Evolutionary conservation across 2,888 invertebrate genomes (phyloP).

Genomic region (Caenorhabditis sulstoni): DNA sequence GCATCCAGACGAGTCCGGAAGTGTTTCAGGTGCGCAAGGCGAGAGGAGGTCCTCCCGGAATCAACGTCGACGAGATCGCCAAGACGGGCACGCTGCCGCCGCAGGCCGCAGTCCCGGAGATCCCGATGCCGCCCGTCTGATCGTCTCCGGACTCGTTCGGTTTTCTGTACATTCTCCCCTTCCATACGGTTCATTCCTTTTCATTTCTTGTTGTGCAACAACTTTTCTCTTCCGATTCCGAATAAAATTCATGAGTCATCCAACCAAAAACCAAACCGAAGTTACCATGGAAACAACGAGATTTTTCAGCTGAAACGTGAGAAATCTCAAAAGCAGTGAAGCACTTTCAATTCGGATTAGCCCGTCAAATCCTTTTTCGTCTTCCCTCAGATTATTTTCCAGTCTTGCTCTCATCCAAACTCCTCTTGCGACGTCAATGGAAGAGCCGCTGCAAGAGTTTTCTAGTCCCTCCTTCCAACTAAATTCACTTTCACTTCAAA

Average conservation of each 20-base stretch:
- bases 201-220: constrained; percentile 21
- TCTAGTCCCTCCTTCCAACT: no score
- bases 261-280: constrained; percentile 3
- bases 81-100: constrained; percentile 56
- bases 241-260: constrained; percentile 36
- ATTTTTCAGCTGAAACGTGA: constrained; percentile 31
- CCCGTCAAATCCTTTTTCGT: constrained; percentile 3
- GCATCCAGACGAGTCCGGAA: no score
- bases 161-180: constrained; percentile 26
- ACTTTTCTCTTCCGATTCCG: constrained; percentile 13
- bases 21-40: constrained; percentile 44
- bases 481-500: no score
- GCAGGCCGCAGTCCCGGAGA: constrained; percentile 53
- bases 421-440: neutral
- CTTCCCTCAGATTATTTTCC: neutral
- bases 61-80: constrained; percentile 46
- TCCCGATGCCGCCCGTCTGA: constrained; percentile 53
- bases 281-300: constrained; percentile 41
- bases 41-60: constrained; percentile 55
- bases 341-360: constrained; percentile 27
- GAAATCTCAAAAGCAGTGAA: constrained; percentile 15
- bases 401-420: neutral
- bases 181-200: constrained; percentile 32
- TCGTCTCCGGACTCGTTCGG: neutral
- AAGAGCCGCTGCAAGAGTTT: neutral